Percentiles rank a stretch among this genome's conserved stretches.
phyloP scores from a whole-genome alignment of 2,113 vertebrate genomes.

The Puma concolor region DNA sequence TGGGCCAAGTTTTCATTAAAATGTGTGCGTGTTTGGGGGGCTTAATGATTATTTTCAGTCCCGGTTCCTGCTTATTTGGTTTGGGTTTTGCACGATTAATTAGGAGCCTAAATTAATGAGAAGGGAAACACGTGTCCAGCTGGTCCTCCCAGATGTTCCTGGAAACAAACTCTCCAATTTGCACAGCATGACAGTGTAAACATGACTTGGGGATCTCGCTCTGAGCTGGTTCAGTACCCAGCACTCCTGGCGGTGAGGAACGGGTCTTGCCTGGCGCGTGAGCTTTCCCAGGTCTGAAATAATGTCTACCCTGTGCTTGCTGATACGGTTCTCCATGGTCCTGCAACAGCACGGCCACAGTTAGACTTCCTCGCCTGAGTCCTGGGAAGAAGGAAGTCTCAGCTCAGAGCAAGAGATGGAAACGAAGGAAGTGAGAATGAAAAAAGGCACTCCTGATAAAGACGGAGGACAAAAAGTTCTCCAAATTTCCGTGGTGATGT shows the following conservation, averaged over 20 bases:
- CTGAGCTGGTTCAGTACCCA: neutral
- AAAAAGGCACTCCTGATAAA: too few relatives aligned
- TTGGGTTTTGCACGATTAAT: slow-evolving; percentile 74
- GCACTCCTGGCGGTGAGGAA: neutral
- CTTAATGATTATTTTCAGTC: slow-evolving; percentile 77
- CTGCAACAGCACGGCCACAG: accelerated
- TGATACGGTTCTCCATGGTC: neutral
- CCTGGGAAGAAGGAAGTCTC: neutral
- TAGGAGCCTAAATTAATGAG: slow-evolving; percentile 75
- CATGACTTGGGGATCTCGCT: neutral
- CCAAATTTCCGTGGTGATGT: accelerated
- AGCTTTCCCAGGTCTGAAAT: neutral
- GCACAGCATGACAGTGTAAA: slow-evolving; percentile 59
- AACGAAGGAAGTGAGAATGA: neutral
- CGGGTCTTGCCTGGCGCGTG: neutral
- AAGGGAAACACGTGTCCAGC: slow-evolving; percentile 77
- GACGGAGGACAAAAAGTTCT: neutral
- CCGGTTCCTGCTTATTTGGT: slow-evolving; percentile 67
- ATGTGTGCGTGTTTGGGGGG: slow-evolving; percentile 42
- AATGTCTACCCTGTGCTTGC: accelerated
- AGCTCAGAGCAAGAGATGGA: neutral
- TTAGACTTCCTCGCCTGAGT: neutral
- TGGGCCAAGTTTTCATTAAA: slow-evolving; percentile 68
- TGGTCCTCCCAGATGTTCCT: slow-evolving; percentile 77
- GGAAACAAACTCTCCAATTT: slow-evolving; percentile 69